Conservation (phyloP, 2,888 invertebrate species). For the Xylota segnis region DNA sequence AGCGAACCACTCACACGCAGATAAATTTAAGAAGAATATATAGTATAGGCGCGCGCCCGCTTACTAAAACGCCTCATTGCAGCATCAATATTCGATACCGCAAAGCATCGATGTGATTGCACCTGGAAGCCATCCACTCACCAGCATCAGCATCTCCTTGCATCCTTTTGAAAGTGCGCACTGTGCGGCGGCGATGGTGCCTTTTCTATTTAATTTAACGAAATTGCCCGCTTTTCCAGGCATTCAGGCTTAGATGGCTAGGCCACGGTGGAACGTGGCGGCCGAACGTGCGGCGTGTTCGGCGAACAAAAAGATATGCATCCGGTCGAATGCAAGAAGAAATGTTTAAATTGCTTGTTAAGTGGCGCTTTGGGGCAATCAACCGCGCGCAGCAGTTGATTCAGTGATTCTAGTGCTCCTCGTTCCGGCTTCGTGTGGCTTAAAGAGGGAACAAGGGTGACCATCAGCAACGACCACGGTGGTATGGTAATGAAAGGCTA, state of each 20-base stretch:
- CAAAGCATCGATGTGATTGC: slow-evolving; percentile 64
- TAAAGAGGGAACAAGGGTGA: slow-evolving; percentile 36
- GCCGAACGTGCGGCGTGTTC: slow-evolving; percentile 40
- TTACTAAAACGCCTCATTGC: slow-evolving; percentile 27
- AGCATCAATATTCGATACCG: slow-evolving; percentile 52
- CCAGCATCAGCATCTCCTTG: slow-evolving; percentile 23
- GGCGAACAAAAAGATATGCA: slow-evolving; percentile 73
- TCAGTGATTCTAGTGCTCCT: slow-evolving; percentile 55
- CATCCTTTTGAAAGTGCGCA: slow-evolving; percentile 57
- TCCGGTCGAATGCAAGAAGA: slow-evolving; percentile 72
- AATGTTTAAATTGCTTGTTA: slow-evolving; percentile 76
- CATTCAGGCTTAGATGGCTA: slow-evolving; percentile 1
- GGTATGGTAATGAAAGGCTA: slow-evolving; percentile 73
- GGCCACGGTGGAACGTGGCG: slow-evolving; percentile 5
- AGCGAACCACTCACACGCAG: not conserved
- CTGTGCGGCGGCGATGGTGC: slow-evolving; percentile 20
- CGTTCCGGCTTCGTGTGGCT: slow-evolving; percentile 36
- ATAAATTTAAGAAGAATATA: not conserved
- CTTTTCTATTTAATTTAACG: slow-evolving; percentile 73
- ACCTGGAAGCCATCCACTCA: slow-evolving; percentile 64
- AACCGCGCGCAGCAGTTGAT: slow-evolving; percentile 62
- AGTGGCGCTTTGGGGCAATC: slow-evolving; percentile 77
- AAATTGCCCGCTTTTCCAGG: slow-evolving; percentile 67
- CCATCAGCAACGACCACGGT: slow-evolving; percentile 35
- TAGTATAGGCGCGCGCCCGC: not conserved